Conservation (phyloP, 1,140 invertebrate species). For the Formica selysi region DNA sequence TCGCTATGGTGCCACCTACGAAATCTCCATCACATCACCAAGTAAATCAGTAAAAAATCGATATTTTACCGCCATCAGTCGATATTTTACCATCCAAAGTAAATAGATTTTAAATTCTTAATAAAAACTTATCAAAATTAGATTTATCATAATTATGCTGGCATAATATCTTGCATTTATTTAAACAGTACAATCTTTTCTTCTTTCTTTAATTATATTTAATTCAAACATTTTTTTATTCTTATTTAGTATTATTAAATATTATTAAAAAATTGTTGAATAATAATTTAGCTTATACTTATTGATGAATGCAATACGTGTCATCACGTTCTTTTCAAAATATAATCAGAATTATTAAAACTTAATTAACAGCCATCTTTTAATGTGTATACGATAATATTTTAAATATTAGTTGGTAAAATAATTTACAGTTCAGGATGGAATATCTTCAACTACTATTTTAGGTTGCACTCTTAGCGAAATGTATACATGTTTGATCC, state of each 20-base stretch:
- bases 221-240: no score
- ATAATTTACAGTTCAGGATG: neutral
- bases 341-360: neutral
- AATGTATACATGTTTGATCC: neutral
- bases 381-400: neutral
- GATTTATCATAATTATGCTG: no score
- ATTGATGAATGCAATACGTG: neutral
- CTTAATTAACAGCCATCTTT: neutral
- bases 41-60: neutral
- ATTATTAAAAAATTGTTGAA: no score
- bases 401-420: neutral
- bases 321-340: neutral
- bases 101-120: neutral
- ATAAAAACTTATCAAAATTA: neutral
- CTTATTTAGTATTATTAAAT: no score
- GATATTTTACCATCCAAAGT: slow-evolving; percentile 27
- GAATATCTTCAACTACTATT: neutral
- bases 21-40: neutral
- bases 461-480: neutral
- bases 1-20: slow-evolving; percentile 35
- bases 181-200: no score
- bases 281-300: neutral
- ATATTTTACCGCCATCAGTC: slow-evolving; percentile 27
- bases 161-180: no score
- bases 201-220: no score